Base-by-base conservation (phyloP, 1,140 invertebrate species). In the Agraylea sexmaculata region DNA sequence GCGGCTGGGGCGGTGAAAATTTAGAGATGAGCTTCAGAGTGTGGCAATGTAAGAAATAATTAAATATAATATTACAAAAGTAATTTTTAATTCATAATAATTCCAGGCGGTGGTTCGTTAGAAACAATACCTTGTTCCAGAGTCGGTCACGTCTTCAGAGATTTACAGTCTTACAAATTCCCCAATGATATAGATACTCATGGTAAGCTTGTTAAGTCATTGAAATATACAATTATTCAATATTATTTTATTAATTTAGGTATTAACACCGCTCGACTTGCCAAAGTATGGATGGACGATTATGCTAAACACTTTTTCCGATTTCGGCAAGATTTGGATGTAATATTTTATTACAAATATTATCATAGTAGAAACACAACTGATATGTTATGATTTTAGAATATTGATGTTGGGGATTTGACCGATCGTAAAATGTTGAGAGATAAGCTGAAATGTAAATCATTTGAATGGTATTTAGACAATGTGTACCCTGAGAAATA, bases 261-360 rank as follows among this genome's bases (percentile, higher is more conserved):
- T 29, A 86, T 91, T 29, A 96, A 95, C 66, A 93, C 88, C 1
- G 87, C 83, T 6, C 71, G 92, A 40, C 73, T 91, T 56, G 91
- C 87, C 1, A 76, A 91, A 54, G 90, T 95, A 2, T 99, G 94
- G 94, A 96, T 97, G 91, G 93, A 95, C 57, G 83, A 88, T 32
- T 94, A 90, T 53, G 83, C 84, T 30, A 71, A 85, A 51, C 72
- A 90, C 30, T 91, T 90, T 64, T 91, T 86, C 52, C 55, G 83
- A 41, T 76, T 89, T 59, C 68, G 87, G 15, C 75, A 74, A 8
- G 87, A 91, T 56, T 64, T 89, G 11, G 70, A 77, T 66, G 80
- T 84, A 55, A 60, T 58, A 53, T n/a, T n/a, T n/a, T n/a, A n/a
- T n/a, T n/a, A n/a, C n/a, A n/a, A n/a, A n/a, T n/a, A n/a, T n/a